Base-by-base conservation (phyloP, 2,888 invertebrate genomes). In the Drosophila nr. perissopoda region DNA sequence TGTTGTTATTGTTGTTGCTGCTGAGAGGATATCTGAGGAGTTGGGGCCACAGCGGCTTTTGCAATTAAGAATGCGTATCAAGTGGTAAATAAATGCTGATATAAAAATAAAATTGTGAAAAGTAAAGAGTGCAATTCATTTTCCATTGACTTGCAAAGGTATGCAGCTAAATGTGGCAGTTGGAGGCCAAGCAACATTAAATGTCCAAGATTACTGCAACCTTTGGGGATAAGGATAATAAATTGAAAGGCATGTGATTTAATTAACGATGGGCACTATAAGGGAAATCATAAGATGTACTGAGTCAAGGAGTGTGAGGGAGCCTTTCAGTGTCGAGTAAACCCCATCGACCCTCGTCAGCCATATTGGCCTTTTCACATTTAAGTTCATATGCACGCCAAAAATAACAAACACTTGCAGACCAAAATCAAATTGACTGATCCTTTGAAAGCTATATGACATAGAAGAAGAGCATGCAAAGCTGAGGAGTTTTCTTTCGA, bases 11-110 rank as follows among this genome's bases (percentile, higher is more conserved):
- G 31, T 38, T 42, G 56, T 31, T 56, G 18, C 52, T 4, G 4
- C 46, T 18, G 16, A 25, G 27, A 49, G 62, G n/a, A 27, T 27
- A 13, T 7, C 60, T 6, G 0, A 2, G n/a, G 40, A 72, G 68
- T 4, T 38, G 66, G 46, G 48, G 36, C 48, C 42, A n/a, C 33
- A 58, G 21, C 42, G 70, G 53, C 62, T 63, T 58, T 69, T 82
- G 68, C 67, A 82, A 87, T 75, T 73, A 80, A 76, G 67, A 77
- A 59, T 68, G 79, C 70, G 48, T 70, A 76, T 85, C 74, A 79
- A 83, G 79, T 76, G 86, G 67, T 61, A 78, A 75, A 70, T 76
- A 82, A 73, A 72, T 71, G 71, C 62, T 59, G 62, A 53, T 27
- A 58, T 40, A 52, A 42, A 54, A 53, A 53, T 66, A 60, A 62